Conservation (phyloP, 53 echinoderm and acorn worm species). For the Paelopatides confundens region DNA sequence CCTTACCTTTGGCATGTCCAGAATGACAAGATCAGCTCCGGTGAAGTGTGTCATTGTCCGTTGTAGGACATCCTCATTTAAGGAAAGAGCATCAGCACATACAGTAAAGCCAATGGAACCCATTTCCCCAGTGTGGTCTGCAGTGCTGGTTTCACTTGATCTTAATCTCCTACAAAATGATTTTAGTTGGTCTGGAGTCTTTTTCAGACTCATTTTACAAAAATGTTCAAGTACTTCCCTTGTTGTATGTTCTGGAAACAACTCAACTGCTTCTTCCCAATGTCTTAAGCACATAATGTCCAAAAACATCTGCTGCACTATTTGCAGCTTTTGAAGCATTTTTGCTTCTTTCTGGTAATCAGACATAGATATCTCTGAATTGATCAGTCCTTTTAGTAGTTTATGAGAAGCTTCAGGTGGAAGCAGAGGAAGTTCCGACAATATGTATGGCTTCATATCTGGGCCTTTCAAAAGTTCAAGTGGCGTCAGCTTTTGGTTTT, state of each 20-base stretch:
- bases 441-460: not conserved
- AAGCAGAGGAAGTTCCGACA: not conserved
- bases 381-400: not conserved
- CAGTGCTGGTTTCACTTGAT: not conserved
- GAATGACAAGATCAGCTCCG: not conserved
- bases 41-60: not conserved
- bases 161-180: constrained; percentile 4
- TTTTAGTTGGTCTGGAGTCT: not conserved
- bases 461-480: not conserved
- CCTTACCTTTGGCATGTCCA: constrained; percentile 15
- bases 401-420: not conserved
- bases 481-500: constrained; percentile 1
- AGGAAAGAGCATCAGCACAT: not conserved
- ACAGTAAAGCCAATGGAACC: not conserved
- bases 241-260: not conserved
- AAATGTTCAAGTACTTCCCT: not conserved
- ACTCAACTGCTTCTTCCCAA: not conserved
- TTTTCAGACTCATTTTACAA: not conserved
- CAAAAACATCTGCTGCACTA: not conserved
- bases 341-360: not conserved
- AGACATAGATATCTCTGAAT: not conserved
- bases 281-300: not conserved
- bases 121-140: not conserved
- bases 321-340: not conserved
- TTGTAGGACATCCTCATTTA: not conserved